These are phyloP conservation scores for Hexactinellida sp. DNA, from an alignment of 37 sponge, comb jelly and placozoan species.

Conservation along the genomic window DNA sequence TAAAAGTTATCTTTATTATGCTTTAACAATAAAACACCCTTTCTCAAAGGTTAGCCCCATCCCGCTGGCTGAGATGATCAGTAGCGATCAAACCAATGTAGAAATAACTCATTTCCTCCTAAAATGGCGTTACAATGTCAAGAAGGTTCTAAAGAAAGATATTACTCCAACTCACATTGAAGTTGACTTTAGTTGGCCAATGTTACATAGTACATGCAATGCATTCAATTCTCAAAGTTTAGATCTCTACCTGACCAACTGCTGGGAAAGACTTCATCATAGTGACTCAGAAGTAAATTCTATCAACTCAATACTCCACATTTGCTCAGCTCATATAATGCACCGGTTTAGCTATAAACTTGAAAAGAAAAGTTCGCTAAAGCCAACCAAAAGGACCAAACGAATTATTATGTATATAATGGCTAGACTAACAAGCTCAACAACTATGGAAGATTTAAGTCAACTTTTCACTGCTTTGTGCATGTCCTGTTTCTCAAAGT, in stretches of 20 bases:
- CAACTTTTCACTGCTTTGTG: background rate
- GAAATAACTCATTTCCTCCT: background rate
- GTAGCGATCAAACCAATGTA: too few relatives aligned
- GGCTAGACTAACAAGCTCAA: background rate
- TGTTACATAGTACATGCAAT: background rate
- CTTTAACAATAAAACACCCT: too few relatives aligned
- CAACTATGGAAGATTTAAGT: background rate
- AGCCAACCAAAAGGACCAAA: background rate
- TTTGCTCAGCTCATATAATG: background rate
- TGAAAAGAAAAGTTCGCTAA: background rate
- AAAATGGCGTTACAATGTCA: background rate
- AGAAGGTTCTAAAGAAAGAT: background rate
- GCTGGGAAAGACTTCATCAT: background rate
- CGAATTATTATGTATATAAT: background rate
- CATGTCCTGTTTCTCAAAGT: background rate
- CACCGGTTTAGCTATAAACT: background rate
- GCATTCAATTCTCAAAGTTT: background rate
- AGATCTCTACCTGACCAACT: background rate
- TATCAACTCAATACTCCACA: background rate
- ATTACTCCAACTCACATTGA: background rate
- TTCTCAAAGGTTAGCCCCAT: background rate
- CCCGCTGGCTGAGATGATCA: too few relatives aligned
- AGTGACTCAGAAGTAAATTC: background rate
- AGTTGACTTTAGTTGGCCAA: background rate
- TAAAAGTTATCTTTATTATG: too few relatives aligned